Evolutionary conservation across 2,888 invertebrate genomes (phyloP).

Genomic region (Myathropa florea): DNA sequence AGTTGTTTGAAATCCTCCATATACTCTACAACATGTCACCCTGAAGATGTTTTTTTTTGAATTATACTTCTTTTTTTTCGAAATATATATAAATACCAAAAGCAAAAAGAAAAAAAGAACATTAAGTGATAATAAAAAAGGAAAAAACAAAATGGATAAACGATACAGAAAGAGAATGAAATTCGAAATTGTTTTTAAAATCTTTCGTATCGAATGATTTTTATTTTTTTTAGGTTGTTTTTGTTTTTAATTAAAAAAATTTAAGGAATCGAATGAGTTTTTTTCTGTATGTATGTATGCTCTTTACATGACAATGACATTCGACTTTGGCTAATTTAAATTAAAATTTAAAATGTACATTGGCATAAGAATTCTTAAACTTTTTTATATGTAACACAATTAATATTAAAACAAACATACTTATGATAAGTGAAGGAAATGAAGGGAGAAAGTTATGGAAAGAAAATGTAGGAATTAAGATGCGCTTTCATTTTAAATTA

Average conservation of each 20-base stretch:
- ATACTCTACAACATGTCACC: slow-evolving; percentile 42
- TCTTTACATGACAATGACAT: slow-evolving; percentile 49
- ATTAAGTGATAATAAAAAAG: slow-evolving; percentile 56
- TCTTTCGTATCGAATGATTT: slow-evolving; percentile 7
- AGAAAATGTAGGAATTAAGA: slow-evolving; percentile 37
- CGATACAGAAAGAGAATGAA: slow-evolving; percentile 1
- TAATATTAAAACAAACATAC: background rate
- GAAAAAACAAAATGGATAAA: slow-evolving; percentile 1
- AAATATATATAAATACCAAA: slow-evolving; percentile 47
- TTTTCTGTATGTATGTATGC: background rate
- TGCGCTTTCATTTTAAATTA: slow-evolving; percentile 56
- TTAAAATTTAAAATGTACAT: slow-evolving; percentile 30
- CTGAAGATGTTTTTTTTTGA: background rate
- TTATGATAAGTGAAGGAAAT: background rate
- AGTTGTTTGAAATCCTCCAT: slow-evolving; percentile 14
- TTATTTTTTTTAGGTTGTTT: slow-evolving; percentile 6
- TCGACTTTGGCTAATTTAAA: slow-evolving; percentile 50
- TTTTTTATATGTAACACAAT: slow-evolving; percentile 29
- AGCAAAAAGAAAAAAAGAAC: slow-evolving; percentile 48
- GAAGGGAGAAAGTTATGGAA: slow-evolving; percentile 1
- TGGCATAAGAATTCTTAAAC: slow-evolving; percentile 61
- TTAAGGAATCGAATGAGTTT: background rate
- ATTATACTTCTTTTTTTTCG: slow-evolving; percentile 8
- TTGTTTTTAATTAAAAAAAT: background rate
- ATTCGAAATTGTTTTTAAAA: slow-evolving; percentile 15